phyloP scores from a whole-genome alignment of 2,113 vertebrate genomes.

The Tretioscincus oriximinensis region DNA sequence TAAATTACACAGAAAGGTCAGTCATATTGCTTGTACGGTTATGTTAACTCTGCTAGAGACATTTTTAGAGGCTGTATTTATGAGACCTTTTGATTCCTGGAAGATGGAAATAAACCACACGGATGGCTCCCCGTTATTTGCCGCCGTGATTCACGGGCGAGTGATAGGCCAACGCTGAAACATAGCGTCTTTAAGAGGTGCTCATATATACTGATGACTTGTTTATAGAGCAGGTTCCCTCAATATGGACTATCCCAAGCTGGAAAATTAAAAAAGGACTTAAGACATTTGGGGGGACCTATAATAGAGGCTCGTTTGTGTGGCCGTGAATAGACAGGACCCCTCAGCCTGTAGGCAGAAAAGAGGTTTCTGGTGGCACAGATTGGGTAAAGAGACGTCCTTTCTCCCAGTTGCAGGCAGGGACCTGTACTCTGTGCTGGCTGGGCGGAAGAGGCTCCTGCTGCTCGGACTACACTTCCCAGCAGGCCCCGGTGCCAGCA shows the following conservation, averaged over 20 bases:
- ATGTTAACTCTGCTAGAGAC: slow-evolving; percentile 77
- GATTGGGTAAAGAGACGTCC: too few relatives aligned
- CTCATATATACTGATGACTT: slow-evolving; percentile 69
- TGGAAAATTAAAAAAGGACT: slow-evolving; percentile 56
- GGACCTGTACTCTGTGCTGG: too few relatives aligned
- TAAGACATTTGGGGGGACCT: slow-evolving; percentile 33
- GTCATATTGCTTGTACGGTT: slow-evolving; percentile 79
- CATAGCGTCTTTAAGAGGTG: slow-evolving; percentile 63
- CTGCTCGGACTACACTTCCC: too few relatives aligned
- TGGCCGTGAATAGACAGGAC: too few relatives aligned
- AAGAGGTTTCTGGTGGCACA: too few relatives aligned
- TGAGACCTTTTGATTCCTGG: slow-evolving; percentile 77
- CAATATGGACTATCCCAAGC: slow-evolving; percentile 56
- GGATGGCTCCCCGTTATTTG: slow-evolving; percentile 73
- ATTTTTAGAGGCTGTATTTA: slow-evolving; percentile 79
- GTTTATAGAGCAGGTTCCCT: slow-evolving; percentile 66
- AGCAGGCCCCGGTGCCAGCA: too few relatives aligned
- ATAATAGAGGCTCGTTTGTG: slow-evolving; percentile 52
- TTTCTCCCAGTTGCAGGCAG: too few relatives aligned
- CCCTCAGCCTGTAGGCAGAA: too few relatives aligned
- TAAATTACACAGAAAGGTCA: slow-evolving; percentile 84
- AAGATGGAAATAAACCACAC: slow-evolving; percentile 72
- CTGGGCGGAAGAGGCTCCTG: too few relatives aligned
- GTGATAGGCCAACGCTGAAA: slow-evolving; percentile 66
- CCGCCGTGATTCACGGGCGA: slow-evolving; percentile 65